Conservation (phyloP, 2,797 vertebrate species). For the Siniperca undulata region DNA sequence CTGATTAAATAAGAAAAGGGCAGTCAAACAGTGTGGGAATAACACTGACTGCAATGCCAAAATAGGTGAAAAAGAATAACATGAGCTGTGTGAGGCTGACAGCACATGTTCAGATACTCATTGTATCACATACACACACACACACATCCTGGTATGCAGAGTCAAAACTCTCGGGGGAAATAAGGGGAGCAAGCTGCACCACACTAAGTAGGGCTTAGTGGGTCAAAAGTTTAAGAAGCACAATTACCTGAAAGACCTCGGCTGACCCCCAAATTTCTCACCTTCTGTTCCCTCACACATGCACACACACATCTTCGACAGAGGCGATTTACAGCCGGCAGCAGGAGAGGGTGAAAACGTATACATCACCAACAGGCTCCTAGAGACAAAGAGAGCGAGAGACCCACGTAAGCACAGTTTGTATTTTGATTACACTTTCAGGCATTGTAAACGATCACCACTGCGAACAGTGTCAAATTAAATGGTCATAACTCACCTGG, state of each 20-base stretch:
- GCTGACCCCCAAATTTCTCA: conserved; percentile 81
- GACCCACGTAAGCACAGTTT: conserved; percentile 52
- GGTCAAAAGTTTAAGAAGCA: conserved; percentile 86
- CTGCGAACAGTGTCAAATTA: conserved; percentile 68
- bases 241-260: conserved; percentile 85
- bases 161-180: conserved; percentile 76
- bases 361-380: conserved; percentile 67
- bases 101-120: conserved; percentile 61
- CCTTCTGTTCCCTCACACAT: conserved; percentile 72
- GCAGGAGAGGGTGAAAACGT: conserved; percentile 69
- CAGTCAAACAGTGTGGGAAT: conserved; percentile 22
- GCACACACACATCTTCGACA: conserved; percentile 66
- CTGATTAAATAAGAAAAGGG: conserved; percentile 33
- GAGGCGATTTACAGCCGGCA: conserved; percentile 78
- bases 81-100: conserved; percentile 46
- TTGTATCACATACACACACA: conserved; percentile 42
- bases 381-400: conserved; percentile 23
- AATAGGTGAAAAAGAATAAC: conserved; percentile 55
- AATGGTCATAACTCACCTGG: conserved; percentile 73
- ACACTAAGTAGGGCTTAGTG: conserved; percentile 78
- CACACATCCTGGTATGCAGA: conserved; percentile 68
- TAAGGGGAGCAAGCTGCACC: conserved; percentile 69
- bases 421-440: conserved; percentile 73
- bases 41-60: conserved; percentile 28
- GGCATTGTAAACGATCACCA: conserved; percentile 65